These are phyloP conservation scores for Tympanoctomys barrerae DNA, from an alignment of 2,797 vertebrate species.

Conservation along the genomic window DNA sequence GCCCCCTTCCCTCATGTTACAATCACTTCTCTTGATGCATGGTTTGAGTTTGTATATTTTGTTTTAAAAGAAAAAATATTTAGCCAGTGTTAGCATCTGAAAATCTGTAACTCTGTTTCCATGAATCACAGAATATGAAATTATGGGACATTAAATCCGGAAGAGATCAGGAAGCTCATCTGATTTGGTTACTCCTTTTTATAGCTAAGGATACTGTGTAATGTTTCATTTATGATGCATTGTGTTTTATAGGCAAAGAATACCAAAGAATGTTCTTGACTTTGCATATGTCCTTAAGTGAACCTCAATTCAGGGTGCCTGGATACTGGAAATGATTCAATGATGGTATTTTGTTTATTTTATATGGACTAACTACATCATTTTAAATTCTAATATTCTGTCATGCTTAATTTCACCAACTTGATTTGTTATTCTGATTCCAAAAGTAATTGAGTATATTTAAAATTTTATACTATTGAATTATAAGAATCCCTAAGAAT, in stretches of 20 bases:
- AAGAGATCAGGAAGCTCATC: slow-evolving; percentile 29
- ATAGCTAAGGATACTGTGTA: slow-evolving; percentile 23
- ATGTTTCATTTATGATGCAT: slow-evolving; percentile 48
- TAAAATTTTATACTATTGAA: slow-evolving; percentile 4
- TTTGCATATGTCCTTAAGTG: slow-evolving; percentile 1
- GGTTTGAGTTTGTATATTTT: background rate
- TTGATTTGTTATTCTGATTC: slow-evolving; percentile 19
- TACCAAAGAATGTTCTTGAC: background rate
- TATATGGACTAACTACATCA: slow-evolving; percentile 1
- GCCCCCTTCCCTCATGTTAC: background rate
- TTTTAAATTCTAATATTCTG: slow-evolving; percentile 53
- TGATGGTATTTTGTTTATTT: slow-evolving; percentile 40
- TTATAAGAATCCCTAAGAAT: background rate
- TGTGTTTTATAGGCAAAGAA: background rate
- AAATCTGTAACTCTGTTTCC: background rate
- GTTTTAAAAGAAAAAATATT: background rate
- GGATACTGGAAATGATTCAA: background rate
- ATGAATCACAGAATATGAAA: slow-evolving; percentile 41
- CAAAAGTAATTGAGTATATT: slow-evolving; percentile 58
- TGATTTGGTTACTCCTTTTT: slow-evolving; percentile 31
- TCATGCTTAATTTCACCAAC: background rate
- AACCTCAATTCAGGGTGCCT: slow-evolving; percentile 41
- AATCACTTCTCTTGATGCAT: background rate
- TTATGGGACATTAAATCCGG: background rate
- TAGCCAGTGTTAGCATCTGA: background rate